These are phyloP conservation scores for Boulengeromyrus knoepffleri DNA, from an alignment of 2,113 vertebrate genomes.

Conservation along the genomic window DNA sequence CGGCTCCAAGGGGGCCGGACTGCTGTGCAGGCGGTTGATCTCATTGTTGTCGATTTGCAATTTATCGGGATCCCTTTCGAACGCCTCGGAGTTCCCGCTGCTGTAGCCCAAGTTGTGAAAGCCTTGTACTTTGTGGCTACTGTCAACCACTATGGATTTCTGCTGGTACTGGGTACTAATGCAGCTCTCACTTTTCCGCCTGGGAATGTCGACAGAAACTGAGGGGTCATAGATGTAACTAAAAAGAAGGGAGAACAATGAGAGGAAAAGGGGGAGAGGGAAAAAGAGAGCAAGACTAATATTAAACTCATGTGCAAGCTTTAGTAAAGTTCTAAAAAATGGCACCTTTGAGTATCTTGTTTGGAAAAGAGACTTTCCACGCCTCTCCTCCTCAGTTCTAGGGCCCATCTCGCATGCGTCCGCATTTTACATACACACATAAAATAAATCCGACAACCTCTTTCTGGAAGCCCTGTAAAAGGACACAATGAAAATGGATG, in stretches of 20 bases:
- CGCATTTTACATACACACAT: neutral
- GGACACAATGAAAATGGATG: neutral
- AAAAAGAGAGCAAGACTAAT: neutral
- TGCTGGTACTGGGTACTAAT: constrained; percentile 50
- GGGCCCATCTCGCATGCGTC: neutral
- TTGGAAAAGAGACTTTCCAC: neutral
- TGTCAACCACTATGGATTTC: constrained; percentile 27
- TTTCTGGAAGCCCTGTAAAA: neutral
- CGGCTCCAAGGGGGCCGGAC: neutral
- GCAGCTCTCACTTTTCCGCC: constrained; percentile 45
- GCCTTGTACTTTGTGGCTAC: constrained; percentile 50
- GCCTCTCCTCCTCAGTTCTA: neutral
- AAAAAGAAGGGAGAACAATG: constrained; percentile 5
- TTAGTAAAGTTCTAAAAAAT: neutral
- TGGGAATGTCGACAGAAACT: constrained; percentile 38
- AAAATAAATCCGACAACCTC: neutral
- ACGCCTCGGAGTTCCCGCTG: constrained; percentile 32
- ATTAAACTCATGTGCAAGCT: neutral
- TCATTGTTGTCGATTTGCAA: constrained; percentile 65
- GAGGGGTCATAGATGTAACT: constrained; percentile 65
- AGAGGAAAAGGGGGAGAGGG: neutral
- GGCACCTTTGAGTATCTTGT: neutral
- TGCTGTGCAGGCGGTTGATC: constrained; percentile 51
- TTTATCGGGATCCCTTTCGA: constrained; percentile 46
- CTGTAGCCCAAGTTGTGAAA: constrained; percentile 63